Conservation (phyloP, 2,113 vertebrate species). For the Galbula dea region DNA sequence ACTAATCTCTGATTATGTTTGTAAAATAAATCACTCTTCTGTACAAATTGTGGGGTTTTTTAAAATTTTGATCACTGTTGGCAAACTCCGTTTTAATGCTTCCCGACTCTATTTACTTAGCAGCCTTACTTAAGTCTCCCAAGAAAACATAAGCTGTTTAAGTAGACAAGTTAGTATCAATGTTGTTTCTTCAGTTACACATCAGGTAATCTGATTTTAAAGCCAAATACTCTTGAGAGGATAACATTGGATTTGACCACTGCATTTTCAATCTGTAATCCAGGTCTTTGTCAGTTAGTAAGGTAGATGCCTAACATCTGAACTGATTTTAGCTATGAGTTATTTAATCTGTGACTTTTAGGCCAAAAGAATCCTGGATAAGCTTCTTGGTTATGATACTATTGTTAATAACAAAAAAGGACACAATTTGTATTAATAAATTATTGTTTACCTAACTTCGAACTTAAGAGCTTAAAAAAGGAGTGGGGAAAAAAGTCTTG, state of each 20-base stretch:
- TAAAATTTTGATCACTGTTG: background rate
- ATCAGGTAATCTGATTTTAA: background rate
- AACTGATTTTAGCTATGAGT: background rate
- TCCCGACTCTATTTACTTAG: background rate
- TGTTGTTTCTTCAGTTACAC: background rate
- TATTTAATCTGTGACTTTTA: background rate
- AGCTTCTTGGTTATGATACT: background rate
- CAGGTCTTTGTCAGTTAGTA: background rate
- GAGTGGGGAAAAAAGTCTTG: rapidly evolving
- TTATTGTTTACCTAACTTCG: background rate
- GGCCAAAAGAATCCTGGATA: background rate
- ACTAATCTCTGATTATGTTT: background rate
- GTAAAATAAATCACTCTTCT: background rate
- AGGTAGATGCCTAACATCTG: background rate
- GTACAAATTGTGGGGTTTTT: background rate
- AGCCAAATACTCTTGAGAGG: background rate
- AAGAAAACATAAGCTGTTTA: background rate
- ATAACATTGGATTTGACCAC: background rate
- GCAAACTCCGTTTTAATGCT: background rate
- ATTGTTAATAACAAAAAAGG: background rate
- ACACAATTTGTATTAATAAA: background rate
- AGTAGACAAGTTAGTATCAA: background rate
- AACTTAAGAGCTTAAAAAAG: background rate
- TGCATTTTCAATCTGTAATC: background rate
- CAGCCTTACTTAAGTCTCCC: background rate